Percentiles rank a stretch among this genome's conserved stretches.
These are phyloP conservation scores for Neelides folsomi DNA, from an alignment of 2,888 invertebrate species.

Conservation along the genomic window DNA sequence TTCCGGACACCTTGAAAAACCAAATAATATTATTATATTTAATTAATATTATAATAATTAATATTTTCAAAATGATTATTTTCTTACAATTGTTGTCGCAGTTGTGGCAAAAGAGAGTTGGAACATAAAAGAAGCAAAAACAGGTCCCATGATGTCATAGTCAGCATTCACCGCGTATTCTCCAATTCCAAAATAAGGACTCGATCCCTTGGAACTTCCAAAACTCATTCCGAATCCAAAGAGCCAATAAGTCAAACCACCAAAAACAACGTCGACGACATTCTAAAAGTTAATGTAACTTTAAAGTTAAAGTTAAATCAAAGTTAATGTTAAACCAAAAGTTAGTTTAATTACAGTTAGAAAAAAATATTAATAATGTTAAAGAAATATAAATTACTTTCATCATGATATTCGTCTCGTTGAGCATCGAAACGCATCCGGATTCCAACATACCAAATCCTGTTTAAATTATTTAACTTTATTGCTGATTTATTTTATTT, in stretches of 20 bases:
- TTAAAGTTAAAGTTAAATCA: too few species aligned
- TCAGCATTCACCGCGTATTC: constrained; percentile 38
- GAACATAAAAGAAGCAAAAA: constrained; percentile 33
- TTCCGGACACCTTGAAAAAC: constrained; percentile 35
- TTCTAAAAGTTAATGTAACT: constrained; percentile 34
- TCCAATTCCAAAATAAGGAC: constrained; percentile 38
- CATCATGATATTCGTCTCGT: constrained; percentile 43
- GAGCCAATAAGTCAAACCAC: constrained; percentile 42
- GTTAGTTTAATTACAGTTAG: background rate
- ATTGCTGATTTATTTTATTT: background rate
- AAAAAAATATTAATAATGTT: background rate
- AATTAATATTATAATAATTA: too few species aligned
- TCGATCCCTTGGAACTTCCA: constrained; percentile 35
- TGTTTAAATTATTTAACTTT: constrained; percentile 14
- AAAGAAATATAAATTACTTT: constrained; percentile 20
- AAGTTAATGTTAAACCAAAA: too few species aligned
- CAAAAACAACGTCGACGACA: constrained; percentile 41
- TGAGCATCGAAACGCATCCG: constrained; percentile 38
- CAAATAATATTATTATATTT: background rate
- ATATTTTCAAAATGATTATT: background rate
- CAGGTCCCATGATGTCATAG: constrained; percentile 32
- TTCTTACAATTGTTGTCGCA: constrained; percentile 36
- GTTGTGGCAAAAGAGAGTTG: constrained; percentile 35
- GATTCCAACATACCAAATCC: constrained; percentile 41
- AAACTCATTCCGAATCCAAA: constrained; percentile 37